These are phyloP conservation scores for Sinhomidia bicolor DNA, from an alignment of 2,888 invertebrate species.

Conservation along the genomic window DNA sequence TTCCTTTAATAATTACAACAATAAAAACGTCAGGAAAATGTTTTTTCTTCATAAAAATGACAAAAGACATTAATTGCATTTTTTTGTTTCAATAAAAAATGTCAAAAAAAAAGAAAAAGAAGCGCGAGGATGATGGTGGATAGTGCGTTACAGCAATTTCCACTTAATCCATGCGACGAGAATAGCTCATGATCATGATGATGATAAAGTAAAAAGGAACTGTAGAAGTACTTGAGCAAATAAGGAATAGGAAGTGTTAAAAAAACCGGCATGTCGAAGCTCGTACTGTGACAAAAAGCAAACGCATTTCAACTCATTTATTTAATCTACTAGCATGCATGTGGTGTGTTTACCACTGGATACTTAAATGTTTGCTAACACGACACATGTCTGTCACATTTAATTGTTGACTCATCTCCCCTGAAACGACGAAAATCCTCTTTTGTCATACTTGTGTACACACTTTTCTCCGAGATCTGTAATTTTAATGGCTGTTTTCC, in stretches of 20 bases:
- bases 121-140: conserved; percentile 16
- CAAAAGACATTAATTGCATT: conserved; percentile 51
- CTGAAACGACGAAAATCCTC: background rate
- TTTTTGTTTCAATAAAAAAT: conserved; percentile 42
- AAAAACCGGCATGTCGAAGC: conserved; percentile 55
- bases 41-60: conserved; percentile 51
- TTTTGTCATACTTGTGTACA: background rate
- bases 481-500: conserved; percentile 34
- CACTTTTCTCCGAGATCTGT: background rate
- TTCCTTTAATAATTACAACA: conserved; percentile 48
- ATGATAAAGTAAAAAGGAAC: background rate
- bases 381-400: conserved; percentile 13
- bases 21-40: conserved; percentile 43
- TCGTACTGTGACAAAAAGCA: conserved; percentile 51
- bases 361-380: background rate
- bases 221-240: background rate
- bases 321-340: background rate
- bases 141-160: background rate
- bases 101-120: conserved; percentile 48
- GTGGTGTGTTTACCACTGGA: background rate
- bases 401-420: conserved; percentile 19
- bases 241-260: conserved; percentile 61
- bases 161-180: background rate
- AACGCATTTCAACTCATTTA: background rate
- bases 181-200: too few relatives aligned